Percentiles rank a stretch among this genome's conserved stretches.
Evolutionary conservation across 2,797 vertebrate species (phyloP).

Genomic region (Spinus pinus): DNA sequence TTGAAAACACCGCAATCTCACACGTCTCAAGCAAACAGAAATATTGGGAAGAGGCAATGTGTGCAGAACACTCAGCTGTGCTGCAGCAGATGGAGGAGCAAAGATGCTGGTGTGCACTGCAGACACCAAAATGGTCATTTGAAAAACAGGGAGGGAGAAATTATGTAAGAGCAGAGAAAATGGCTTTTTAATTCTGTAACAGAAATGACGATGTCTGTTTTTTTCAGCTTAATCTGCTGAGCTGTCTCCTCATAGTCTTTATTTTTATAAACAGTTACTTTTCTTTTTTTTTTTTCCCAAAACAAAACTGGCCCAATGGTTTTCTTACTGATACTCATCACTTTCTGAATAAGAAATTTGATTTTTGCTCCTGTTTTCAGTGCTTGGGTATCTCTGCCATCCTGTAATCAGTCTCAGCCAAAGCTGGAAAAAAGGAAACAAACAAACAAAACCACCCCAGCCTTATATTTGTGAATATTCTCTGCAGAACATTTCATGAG

Average conservation of each 20-base stretch:
- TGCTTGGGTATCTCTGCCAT: not conserved
- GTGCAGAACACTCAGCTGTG: not conserved
- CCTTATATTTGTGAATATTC: not conserved
- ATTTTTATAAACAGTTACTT: not conserved
- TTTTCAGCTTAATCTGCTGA: not conserved
- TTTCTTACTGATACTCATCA: not conserved
- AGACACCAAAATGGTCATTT: not conserved
- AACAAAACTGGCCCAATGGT: not conserved
- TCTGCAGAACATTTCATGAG: not conserved
- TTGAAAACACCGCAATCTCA: not conserved
- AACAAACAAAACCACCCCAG: not conserved
- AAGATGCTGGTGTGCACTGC: not conserved
- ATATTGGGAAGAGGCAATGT: not conserved
- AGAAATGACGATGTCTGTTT: accelerated
- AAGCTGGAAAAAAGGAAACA: not conserved
- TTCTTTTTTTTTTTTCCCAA: not conserved
- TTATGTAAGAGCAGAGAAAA: constrained; percentile 1
- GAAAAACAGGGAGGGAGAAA: not conserved
- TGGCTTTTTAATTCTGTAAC: not conserved
- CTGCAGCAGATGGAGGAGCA: not conserved
- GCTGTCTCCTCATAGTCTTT: not conserved
- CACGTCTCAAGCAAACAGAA: not conserved
- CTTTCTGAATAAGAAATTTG: not conserved
- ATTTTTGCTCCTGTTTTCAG: not conserved
- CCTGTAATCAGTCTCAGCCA: not conserved